Evolutionary conservation across 2,113 vertebrate species (phyloP), one percentile per base, ranked within the genome.

Genomic region (Actinemys pallida): DNA sequence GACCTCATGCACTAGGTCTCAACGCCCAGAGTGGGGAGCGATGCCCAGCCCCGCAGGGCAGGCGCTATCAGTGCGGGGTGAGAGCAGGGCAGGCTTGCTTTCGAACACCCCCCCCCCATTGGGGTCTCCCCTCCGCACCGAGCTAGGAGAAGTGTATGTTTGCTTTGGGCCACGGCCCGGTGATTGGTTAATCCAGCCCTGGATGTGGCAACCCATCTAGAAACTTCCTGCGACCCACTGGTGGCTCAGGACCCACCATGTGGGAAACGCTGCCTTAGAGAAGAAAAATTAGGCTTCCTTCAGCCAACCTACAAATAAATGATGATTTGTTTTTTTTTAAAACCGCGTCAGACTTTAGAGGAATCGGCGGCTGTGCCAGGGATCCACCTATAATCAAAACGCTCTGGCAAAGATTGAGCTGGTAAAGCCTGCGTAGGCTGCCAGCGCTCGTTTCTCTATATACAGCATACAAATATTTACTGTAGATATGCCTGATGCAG

Each of bases 391-490:
- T 96, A 88, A 88, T 90, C 91, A 85, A 87, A 95, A 96, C 89
- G 6, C 92, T 93, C 91, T 95, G 97, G 95, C 92, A 97, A 92
- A 93, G 90, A 96, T 0, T 96, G 95, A 69, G 2, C 62, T 92
- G 94, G 92, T 82, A 86, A 91, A 75, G 93, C 88, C 84, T 91
- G 96, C 93, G 94, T 95, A 96, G 96, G 93, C 91, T 1, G 65
- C 75, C 39, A 16, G 29, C 13, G 25, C 75, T 47, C 75, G 14
- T 42, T 27, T 57, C 96, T 96, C 86, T 86, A 25, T 5, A 62
- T 96, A 93, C 91, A 95, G 94, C 92, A 91, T 92, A 95, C 96
- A 95, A 95, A 95, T 92, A 97, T 94, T 96, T 95, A 96, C 97
- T 94, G 96, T 95, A 92, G 95, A 92, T 92, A 94, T 92, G 87